phyloP scores from a whole-genome alignment of 2,113 vertebrate species.

The Oenanthe oenanthe region DNA sequence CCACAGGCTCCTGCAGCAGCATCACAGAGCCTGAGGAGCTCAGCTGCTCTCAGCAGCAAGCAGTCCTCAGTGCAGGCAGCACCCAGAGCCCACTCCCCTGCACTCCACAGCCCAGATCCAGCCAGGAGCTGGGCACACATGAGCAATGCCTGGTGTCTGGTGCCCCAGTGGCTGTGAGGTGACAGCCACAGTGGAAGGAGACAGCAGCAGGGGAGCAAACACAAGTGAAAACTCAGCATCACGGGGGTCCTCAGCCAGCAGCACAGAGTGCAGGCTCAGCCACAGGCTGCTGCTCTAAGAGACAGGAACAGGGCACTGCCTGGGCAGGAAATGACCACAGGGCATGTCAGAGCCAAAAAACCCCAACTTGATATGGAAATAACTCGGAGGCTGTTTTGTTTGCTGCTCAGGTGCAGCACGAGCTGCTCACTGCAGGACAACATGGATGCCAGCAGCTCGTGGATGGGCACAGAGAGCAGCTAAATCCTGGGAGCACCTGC shows the following conservation, averaged over 20 bases:
- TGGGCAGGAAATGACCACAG: not conserved
- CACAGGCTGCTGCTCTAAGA: fast-evolving
- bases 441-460: not conserved
- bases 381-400: not conserved
- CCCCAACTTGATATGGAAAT: not conserved
- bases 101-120: not conserved
- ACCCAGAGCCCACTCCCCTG: fast-evolving
- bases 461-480: not conserved
- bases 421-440: not conserved
- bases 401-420: not conserved
- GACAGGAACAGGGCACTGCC: not conserved
- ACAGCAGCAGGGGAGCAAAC: not conserved
- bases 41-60: not conserved
- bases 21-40: not conserved
- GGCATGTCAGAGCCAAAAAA: fast-evolving
- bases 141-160: fast-evolving
- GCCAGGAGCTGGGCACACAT: fast-evolving
- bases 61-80: not conserved
- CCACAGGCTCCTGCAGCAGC: not conserved
- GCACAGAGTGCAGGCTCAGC: not conserved
- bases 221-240: not conserved
- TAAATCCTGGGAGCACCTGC: not conserved
- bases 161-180: fast-evolving
- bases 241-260: fast-evolving
- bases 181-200: not conserved